Conservation (phyloP, 2,888 invertebrate species). For the Agrochola circellaris region DNA sequence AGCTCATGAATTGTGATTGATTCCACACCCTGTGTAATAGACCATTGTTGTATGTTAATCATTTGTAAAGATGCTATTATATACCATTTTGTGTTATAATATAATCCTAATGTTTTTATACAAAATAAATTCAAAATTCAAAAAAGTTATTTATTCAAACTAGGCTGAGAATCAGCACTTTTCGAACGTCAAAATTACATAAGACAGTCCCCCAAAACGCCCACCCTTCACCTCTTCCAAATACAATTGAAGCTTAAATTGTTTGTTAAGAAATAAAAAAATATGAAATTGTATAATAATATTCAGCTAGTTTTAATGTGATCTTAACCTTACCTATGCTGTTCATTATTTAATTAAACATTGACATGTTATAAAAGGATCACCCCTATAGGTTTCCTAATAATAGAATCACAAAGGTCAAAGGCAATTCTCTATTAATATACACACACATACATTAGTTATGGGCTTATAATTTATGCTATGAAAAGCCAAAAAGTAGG, state of each 20-base stretch:
- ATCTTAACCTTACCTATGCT: no score
- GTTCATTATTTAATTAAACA: neutral
- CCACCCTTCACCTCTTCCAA: no score
- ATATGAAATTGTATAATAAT: neutral
- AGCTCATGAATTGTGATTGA: slow-evolving; percentile 29
- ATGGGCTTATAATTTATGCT: neutral
- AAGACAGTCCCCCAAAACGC: no score
- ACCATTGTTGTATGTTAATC: slow-evolving; percentile 32
- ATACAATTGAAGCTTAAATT: neutral
- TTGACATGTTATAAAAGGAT: neutral
- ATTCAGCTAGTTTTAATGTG: neutral
- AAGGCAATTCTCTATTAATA: slow-evolving; percentile 5
- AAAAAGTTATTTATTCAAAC: no score
- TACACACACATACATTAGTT: neutral
- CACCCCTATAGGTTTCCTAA: slow-evolving; percentile 17
- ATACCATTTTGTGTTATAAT: slow-evolving; percentile 2
- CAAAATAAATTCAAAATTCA: no score
- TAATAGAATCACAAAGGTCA: slow-evolving; percentile 40
- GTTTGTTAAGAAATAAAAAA: neutral
- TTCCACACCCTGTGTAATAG: slow-evolving; percentile 12
- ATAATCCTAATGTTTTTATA: neutral
- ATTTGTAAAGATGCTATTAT: slow-evolving; percentile 19
- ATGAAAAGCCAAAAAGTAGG: slow-evolving; percentile 5
- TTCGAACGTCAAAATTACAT: no score
- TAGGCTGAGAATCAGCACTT: no score